Percentiles rank a stretch among this genome's conserved stretches.
Evolutionary conservation across 2,113 vertebrate species (phyloP).

Genomic region (Pleuronectes platessa): DNA sequence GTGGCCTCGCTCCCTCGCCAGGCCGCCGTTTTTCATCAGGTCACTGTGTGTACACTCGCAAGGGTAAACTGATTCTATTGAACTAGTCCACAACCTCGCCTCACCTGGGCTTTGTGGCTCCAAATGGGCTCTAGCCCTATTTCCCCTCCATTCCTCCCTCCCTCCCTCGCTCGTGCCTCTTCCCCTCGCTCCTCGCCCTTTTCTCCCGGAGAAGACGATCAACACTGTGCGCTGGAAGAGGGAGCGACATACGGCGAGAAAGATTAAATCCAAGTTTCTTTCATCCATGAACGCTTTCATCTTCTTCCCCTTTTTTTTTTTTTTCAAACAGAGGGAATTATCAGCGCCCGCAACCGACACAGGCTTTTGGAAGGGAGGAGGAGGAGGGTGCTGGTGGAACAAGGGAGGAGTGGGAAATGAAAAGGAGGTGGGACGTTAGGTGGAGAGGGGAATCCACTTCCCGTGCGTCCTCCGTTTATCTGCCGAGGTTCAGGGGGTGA

Average conservation of each 20-base stretch:
- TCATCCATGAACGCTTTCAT: slow-evolving; percentile 98
- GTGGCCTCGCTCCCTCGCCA: slow-evolving; percentile 22
- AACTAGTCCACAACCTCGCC: slow-evolving; percentile 18
- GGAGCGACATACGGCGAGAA: slow-evolving; percentile 73
- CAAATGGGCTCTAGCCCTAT: slow-evolving; percentile 34
- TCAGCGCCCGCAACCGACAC: slow-evolving; percentile 60
- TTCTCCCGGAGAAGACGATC: slow-evolving; percentile 67
- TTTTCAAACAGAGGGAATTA: slow-evolving; percentile 75
- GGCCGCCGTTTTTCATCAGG: slow-evolving; percentile 45
- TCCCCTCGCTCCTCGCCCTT: not conserved
- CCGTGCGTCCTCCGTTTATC: slow-evolving; percentile 35
- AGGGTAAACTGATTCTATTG: slow-evolving; percentile 47
- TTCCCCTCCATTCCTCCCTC: slow-evolving; percentile 24
- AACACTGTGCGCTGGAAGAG: slow-evolving; percentile 86
- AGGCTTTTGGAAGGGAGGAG: slow-evolving; percentile 34
- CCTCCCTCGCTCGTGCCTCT: not conserved
- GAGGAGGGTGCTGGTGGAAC: slow-evolving; percentile 5
- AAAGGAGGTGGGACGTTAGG: slow-evolving; percentile 36
- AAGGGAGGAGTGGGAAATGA: slow-evolving; percentile 31
- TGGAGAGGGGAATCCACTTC: slow-evolving; percentile 41
- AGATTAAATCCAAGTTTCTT: slow-evolving; percentile 97
- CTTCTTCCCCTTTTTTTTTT: slow-evolving; percentile 77
- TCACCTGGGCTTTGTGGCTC: slow-evolving; percentile 35
- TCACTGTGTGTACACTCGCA: slow-evolving; percentile 33
- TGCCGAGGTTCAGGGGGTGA: slow-evolving; percentile 23